Conservation (phyloP, 1,140 invertebrate genomes). For the Euwallacea similis region DNA sequence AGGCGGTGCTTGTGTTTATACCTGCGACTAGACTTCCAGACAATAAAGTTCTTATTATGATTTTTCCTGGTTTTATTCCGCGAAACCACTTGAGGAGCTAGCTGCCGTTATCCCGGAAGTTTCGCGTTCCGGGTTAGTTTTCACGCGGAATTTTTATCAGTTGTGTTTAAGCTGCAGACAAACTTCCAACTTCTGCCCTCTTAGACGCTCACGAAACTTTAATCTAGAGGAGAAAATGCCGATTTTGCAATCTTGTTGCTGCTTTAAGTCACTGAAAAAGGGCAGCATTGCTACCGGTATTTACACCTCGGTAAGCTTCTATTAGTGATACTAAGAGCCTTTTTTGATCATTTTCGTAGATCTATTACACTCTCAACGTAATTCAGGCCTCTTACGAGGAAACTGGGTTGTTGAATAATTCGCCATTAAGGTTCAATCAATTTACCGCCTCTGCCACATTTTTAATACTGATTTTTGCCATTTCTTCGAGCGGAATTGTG, state of each 20-base stretch:
- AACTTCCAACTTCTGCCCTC: too few species aligned
- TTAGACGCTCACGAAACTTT: not conserved
- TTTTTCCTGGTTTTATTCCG: not conserved
- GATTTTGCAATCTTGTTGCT: slow-evolving; percentile 79
- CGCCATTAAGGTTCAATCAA: slow-evolving; percentile 31
- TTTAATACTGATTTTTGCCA: slow-evolving; percentile 55
- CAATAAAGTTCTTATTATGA: not conserved
- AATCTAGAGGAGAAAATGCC: slow-evolving; percentile 61
- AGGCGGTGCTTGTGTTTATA: slow-evolving; percentile 55
- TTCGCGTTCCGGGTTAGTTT: not conserved
- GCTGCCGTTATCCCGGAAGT: not conserved
- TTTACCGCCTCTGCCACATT: slow-evolving; percentile 55
- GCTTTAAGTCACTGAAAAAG: slow-evolving; percentile 74
- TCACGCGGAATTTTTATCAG: slow-evolving; percentile 1
- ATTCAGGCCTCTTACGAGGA: slow-evolving; percentile 48
- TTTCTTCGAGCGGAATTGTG: slow-evolving; percentile 56
- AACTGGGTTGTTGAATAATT: slow-evolving; percentile 55
- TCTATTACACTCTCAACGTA: slow-evolving; percentile 56
- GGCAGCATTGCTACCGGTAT: slow-evolving; percentile 77
- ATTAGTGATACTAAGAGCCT: not conserved
- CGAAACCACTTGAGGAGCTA: not conserved
- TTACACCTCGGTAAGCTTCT: slow-evolving; percentile 66
- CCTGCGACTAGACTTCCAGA: not conserved
- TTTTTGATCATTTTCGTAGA: slow-evolving; percentile 45
- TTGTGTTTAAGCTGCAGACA: not conserved